Base-by-base conservation (phyloP, 1,140 invertebrate genomes). In the Micrasema minimum region DNA sequence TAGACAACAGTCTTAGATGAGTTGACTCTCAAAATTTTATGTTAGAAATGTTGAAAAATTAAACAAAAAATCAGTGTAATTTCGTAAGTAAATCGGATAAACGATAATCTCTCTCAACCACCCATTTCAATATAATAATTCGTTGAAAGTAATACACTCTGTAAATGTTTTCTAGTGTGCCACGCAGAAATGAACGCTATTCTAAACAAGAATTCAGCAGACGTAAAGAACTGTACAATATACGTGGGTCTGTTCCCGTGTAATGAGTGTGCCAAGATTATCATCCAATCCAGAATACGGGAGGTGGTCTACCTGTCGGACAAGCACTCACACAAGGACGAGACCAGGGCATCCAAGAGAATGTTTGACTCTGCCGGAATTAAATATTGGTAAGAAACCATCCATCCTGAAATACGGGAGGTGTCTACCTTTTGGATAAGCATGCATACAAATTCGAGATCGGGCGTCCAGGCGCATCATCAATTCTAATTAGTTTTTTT, bases 181-280 rank as follows among this genome's bases (percentile, higher is more conserved):
- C 97, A 99, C 85, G 97, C 97, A 31, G 97, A 99, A 86, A 87
- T 97, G 81, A 99, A 99, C 87, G 96, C 97, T 10, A 94, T 99
- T 69, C 76, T 98, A 1, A 99, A 99, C 79, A 96, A 93, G 80
- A 98, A 96, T 79, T 85, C 87, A 2, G 83, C 87, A 0, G 88
- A 92, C 84, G 81, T 97, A 0, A 89, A 90, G 76, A 87, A 90
- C 71, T 96, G 95, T 77, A 89, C 86, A 0, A 89, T 99, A 0
- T 99, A 96, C 81, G 93, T 95, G 0, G 90, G 88, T 0, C 80
- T 96, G 6, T 98, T 98, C 81, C 96, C 96, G 0, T 98, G 97
- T 78, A 98, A 98, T 79, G 95, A 98, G 82, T 99, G 97, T 87
- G 93, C 96, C 0, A 98, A 99, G 85, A 82, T 97, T 2, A 96